Base-by-base conservation (phyloP, 2,113 vertebrate species). In the Anguilla japonica region DNA sequence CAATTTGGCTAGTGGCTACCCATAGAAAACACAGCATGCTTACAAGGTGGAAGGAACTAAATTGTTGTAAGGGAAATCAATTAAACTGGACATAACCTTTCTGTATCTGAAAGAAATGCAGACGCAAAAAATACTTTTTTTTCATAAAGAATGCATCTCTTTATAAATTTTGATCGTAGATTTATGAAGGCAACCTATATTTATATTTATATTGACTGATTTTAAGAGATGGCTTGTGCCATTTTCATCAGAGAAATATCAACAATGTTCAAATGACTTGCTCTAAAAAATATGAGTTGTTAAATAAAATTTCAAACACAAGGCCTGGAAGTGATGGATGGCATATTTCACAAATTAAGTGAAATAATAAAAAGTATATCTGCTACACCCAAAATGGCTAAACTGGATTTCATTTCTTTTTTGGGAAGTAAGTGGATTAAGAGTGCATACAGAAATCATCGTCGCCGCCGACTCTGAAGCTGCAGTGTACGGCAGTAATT, bases 161-260 rank as follows among this genome's bases (percentile, higher is more conserved):
- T 93, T 91, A 93, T 93, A 96, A 96, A 96, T 95, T 94, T 95
- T 94, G 95, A 95, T 92, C 90, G 93, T 92, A 90, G 93, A 94
- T 95, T 96, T 94, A 93, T 53, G 88, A 89, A 91, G 93, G 92
- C 84, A 84, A 86, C 87, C 83, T 91, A 90, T 85, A 92, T 91
- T 83, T 34, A 34, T 34, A 34, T 34, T 87, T 89, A 87, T 91
- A 88, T 92, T 89, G 88, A 79, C 84, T 89, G 18, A 0, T 46
- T 41, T 46, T 41, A 46, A 43, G 26, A 41, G 2, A 91, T 91
- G 91, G 89, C 87, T 88, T 78, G 79, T 86, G 91, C 90, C 15
- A 88, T 92, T 92, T 92, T 88, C 91, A 91, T 91, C 86, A 93
- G 90, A 91, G 85, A 95, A 94, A 96, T 95, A 93, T 94, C 93